Evolutionary conservation across 2,113 vertebrate species (phyloP).

Genomic region (Mustela nigripes): DNA sequence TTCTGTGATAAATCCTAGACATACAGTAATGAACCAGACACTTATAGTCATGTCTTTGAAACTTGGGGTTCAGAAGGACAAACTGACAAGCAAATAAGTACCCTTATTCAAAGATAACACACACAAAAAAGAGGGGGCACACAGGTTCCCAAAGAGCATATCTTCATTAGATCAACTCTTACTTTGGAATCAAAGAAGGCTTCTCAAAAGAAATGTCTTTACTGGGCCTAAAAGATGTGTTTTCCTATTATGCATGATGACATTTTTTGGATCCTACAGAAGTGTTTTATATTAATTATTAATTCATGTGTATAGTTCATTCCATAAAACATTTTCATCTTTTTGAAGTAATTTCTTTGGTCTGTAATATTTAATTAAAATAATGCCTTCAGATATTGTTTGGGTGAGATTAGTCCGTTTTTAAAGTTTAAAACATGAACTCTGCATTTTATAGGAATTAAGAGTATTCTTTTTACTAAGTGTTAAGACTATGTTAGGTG

Average conservation of each 20-base stretch:
- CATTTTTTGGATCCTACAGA: background rate
- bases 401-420: background rate
- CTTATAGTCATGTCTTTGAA: accelerated
- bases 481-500: background rate
- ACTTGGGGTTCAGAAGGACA: background rate
- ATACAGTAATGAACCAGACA: background rate
- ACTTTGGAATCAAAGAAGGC: background rate
- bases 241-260: background rate
- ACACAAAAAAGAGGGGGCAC: accelerated
- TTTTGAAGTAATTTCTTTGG: background rate
- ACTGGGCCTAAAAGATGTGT: background rate
- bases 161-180: background rate
- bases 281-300: background rate
- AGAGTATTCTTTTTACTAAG: background rate
- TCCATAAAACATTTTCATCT: background rate
- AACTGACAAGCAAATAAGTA: background rate
- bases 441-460: background rate
- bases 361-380: background rate
- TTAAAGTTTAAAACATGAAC: background rate
- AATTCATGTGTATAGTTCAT: background rate
- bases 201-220: background rate
- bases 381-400: background rate
- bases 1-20: background rate
- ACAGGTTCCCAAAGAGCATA: background rate
- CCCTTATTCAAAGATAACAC: background rate